Conservation (phyloP, 1,140 invertebrate species). For the Wiebesia pumilae region DNA sequence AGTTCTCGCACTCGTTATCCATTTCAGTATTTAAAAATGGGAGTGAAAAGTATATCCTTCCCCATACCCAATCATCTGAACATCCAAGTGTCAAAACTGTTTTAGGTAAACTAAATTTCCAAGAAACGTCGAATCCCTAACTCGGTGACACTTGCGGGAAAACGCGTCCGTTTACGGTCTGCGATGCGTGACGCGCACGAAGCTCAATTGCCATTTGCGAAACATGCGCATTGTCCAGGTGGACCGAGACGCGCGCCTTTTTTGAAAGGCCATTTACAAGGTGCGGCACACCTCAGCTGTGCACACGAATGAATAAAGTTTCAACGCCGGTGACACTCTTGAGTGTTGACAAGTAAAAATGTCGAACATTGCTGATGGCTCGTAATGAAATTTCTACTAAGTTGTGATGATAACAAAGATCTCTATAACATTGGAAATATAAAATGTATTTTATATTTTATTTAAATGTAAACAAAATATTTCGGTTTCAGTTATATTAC, state of each 20-base stretch:
- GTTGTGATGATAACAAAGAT: too few relatives aligned
- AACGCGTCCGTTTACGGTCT: too few relatives aligned
- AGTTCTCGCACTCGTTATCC: too few relatives aligned
- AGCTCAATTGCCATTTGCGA: slow-evolving; percentile 59
- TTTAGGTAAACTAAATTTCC: neutral
- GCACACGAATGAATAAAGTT: neutral
- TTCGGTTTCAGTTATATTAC: too few relatives aligned
- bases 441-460: too few relatives aligned
- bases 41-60: neutral
- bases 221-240: slow-evolving; percentile 28
- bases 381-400: neutral
- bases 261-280: neutral
- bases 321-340: neutral
- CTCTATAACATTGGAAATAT: too few relatives aligned
- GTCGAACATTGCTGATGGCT: neutral
- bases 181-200: neutral
- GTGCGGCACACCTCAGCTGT: neutral
- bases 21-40: too few relatives aligned
- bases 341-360: neutral
- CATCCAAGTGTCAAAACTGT: neutral
- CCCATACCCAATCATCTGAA: too few relatives aligned
- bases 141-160: neutral
- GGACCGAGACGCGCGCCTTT: neutral
- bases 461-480: too few relatives aligned
- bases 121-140: neutral